Percentiles rank a stretch among this genome's conserved stretches.
phyloP scores from a whole-genome alignment of 2,797 vertebrate genomes.

The Onychomys torridus region DNA sequence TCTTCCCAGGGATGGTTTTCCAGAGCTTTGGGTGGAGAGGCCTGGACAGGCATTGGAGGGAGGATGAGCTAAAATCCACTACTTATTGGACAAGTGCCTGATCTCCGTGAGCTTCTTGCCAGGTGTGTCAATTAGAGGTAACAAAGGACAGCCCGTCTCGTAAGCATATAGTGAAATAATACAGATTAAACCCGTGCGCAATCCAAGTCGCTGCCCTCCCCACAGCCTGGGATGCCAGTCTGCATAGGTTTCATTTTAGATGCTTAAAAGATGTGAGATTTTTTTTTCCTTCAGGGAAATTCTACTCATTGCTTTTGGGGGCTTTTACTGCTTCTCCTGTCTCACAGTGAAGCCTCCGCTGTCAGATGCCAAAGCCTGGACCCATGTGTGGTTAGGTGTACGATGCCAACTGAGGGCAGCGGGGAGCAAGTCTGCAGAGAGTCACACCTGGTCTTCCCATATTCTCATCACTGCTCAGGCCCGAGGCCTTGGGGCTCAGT shows the following conservation, averaged over 20 bases:
- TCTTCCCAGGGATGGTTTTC: not conserved
- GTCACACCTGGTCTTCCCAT: not conserved
- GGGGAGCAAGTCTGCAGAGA: not conserved
- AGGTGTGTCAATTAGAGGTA: slow-evolving; percentile 22
- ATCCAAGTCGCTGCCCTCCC: not conserved
- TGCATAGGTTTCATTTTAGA: slow-evolving; percentile 62
- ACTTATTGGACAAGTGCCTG: not conserved
- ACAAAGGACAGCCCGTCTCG: not conserved
- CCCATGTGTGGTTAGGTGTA: not conserved
- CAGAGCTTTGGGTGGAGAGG: not conserved
- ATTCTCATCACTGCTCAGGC: not conserved
- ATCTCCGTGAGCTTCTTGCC: not conserved
- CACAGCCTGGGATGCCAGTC: not conserved
- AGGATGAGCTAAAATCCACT: not conserved
- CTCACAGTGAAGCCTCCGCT: slow-evolving; percentile 71
- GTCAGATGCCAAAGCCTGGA: slow-evolving; percentile 67
- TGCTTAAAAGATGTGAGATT: slow-evolving; percentile 70
- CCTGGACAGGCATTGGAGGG: not conserved
- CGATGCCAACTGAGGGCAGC: not conserved
- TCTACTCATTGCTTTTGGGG: slow-evolving; percentile 70
- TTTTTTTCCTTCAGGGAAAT: slow-evolving; percentile 58
- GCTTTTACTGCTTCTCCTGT: slow-evolving; percentile 75
- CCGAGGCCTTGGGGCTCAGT: not conserved
- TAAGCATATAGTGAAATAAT: not conserved
- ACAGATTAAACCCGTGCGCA: not conserved